Evolutionary conservation across 2,113 vertebrate genomes (phyloP), one percentile per base, ranked within the genome.

Genomic region (Saguinus imperator): DNA sequence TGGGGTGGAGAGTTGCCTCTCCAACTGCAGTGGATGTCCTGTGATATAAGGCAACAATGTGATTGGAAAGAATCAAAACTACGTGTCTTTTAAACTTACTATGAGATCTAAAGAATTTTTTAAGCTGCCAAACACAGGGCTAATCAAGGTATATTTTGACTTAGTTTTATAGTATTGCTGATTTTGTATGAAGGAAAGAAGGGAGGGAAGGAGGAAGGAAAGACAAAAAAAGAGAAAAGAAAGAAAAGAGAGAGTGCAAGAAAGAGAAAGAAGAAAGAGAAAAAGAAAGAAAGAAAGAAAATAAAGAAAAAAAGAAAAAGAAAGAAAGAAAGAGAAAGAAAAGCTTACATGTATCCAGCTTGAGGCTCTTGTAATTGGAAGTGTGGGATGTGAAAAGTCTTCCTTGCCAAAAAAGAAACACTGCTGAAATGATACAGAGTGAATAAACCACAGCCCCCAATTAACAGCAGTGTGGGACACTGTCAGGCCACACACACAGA

Each of bases 361-460:
- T 84, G n/a, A 87, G 83, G 48, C 61, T 96, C 83, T 64, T 75
- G 88, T 97, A 97, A 98, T 98, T 80, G 96, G 96, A 98, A 98
- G 94, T 97, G 97, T 98, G 96, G 94, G 98, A 97, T 98, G 95
- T 97, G 97, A 91, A 97, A 98, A 98, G 94, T 79, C 94, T 97
- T 96, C 81, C 96, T 94, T 97, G 98, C 98, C 97, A 98, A 98
- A 98, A 98, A 98, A 97, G 97, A 98, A 99, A 97, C 97, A 96
- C 93, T 98, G 94, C 97, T 98, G 96, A 98, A 98, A 98, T 97
- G 98, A 99, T 95, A 98, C 96, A 98, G 88, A 55, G 95, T 0
- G 93, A 98, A 99, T 98, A 98, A 98, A 99, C 95, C 27, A 0
- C 98, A 99, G 96, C 97, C 95, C 97, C 96, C 92, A 97, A 97